Evolutionary conservation across 2,888 invertebrate genomes (phyloP), one percentile per base, ranked within the genome.

Genomic region (Petrolisthes cinctipes): DNA sequence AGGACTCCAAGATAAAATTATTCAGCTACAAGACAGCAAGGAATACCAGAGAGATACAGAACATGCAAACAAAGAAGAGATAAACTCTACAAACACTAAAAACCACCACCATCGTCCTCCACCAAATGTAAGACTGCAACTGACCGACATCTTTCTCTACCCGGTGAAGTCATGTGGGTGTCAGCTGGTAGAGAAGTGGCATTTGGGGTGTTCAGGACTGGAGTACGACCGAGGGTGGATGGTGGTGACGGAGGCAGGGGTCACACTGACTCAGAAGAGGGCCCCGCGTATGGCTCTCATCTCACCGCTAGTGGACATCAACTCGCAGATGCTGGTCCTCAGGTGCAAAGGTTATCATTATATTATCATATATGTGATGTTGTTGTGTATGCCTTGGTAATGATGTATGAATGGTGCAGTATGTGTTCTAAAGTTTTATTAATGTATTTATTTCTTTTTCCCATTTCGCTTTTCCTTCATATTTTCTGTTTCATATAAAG

Each of bases 221-320:
- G 94, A 95, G 92, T 97, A 96, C 92, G 99, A 99, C 93, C 94
- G 99, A 91, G 95, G 96, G 92, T 99, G 98, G 98, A 97, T 98
- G 97, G 95, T 99, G 89, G 94, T 97, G 7, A 96, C 95, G 91
- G 94, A 95, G 9, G 94, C 95, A 92, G 98, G 98, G 20, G 95
- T 96, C 89, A 96, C 96, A 89, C 93, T 99, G 84, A 98, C 97
- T 3, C 98, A 98, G 93, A 98, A 99, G 93, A 95, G 96, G 89
- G 95, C 95, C 91, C 94, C 96, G 1, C 94, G 94, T 91, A 94
- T 99, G 93, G 97, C 97, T 92, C 93, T 96, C 90, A 94, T 99
- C 83, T 94, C 93, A 91, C 98, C 98, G 0, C 92, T 92, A 75
- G 94, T 98, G 89, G 94, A 96, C 93, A 92, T 95, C n/a, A 92